Percentiles rank a stretch among this genome's conserved stretches.
These are phyloP conservation scores for Arctopsyche grandis DNA, from an alignment of 1,140 invertebrate species.

Conservation along the genomic window DNA sequence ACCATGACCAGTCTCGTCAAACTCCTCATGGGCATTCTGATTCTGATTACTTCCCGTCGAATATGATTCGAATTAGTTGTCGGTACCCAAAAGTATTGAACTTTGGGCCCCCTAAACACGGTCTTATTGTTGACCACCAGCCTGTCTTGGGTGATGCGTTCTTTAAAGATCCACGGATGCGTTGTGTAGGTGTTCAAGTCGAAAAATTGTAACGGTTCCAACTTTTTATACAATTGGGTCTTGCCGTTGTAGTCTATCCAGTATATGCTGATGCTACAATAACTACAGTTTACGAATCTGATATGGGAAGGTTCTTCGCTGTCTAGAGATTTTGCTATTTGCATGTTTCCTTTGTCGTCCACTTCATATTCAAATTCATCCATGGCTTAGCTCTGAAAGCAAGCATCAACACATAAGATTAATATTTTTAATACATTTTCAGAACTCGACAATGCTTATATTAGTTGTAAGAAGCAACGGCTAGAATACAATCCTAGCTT, in stretches of 20 bases:
- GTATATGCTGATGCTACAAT: slow-evolving; percentile 17
- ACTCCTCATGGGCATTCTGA: slow-evolving; percentile 41
- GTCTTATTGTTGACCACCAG: slow-evolving; percentile 61
- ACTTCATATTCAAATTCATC: slow-evolving; percentile 58
- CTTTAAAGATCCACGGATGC: slow-evolving; percentile 79
- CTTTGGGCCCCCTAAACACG: slow-evolving; percentile 55
- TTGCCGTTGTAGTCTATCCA: slow-evolving; percentile 48
- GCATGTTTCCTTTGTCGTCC: slow-evolving; percentile 58
- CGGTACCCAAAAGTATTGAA: not conserved
- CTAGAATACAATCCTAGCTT: too few species aligned
- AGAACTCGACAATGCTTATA: too few species aligned
- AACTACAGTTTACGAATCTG: slow-evolving; percentile 45
- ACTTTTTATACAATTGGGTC: slow-evolving; percentile 9
- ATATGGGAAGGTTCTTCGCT: not conserved
- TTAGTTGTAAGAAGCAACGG: too few species aligned
- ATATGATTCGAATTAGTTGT: not conserved
- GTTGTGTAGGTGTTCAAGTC: slow-evolving; percentile 74
- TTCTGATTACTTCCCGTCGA: slow-evolving; percentile 25
- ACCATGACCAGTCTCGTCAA: slow-evolving; percentile 38
- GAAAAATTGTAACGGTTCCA: slow-evolving; percentile 39
- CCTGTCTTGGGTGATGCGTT: slow-evolving; percentile 69
- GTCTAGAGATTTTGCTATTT: slow-evolving; percentile 60
- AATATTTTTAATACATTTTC: too few species aligned
- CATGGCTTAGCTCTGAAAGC: slow-evolving; percentile 55
- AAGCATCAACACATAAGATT: not conserved